A percentile compares a stretch with the other conserved stretches of the same genome.
These are phyloP conservation scores for Acleris literana DNA, from an alignment of 2,888 invertebrate species.

Conservation along the genomic window DNA sequence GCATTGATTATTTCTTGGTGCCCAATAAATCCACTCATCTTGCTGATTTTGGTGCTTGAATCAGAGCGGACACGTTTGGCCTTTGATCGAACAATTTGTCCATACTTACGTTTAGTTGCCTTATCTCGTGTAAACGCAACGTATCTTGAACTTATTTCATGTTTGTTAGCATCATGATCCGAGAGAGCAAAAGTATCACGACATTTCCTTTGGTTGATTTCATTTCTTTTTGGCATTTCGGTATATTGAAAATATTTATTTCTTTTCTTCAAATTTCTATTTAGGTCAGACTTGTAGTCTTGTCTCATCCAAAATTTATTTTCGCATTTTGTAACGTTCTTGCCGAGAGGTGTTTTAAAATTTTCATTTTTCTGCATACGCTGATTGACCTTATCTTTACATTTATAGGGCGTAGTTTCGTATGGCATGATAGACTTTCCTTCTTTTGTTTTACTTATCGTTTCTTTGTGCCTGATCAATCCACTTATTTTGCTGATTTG, in stretches of 20 bases:
- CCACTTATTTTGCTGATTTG: background rate
- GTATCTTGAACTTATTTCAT: background rate
- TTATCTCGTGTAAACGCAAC: background rate
- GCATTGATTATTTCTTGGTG: background rate
- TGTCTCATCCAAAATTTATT: background rate
- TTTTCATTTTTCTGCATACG: background rate
- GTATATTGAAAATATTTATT: no score
- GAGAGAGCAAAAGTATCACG: no score
- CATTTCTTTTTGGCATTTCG: background rate
- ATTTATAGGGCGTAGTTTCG: background rate
- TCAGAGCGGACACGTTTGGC: slow-evolving; percentile 3
- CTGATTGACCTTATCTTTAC: background rate
- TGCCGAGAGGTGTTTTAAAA: background rate
- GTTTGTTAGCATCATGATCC: background rate
- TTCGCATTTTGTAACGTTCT: background rate
- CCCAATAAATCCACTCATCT: background rate
- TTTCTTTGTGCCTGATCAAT: background rate
- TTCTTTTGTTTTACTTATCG: background rate
- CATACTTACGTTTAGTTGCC: background rate
- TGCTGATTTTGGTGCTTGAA: slow-evolving; percentile 4
- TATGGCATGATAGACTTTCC: background rate
- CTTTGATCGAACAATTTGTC: background rate
- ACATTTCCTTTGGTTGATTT: no score
- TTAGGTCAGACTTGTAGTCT: no score
- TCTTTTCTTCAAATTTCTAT: no score